These are phyloP conservation scores for Hucho hucho DNA, from an alignment of 2,113 vertebrate species.

Conservation along the genomic window DNA sequence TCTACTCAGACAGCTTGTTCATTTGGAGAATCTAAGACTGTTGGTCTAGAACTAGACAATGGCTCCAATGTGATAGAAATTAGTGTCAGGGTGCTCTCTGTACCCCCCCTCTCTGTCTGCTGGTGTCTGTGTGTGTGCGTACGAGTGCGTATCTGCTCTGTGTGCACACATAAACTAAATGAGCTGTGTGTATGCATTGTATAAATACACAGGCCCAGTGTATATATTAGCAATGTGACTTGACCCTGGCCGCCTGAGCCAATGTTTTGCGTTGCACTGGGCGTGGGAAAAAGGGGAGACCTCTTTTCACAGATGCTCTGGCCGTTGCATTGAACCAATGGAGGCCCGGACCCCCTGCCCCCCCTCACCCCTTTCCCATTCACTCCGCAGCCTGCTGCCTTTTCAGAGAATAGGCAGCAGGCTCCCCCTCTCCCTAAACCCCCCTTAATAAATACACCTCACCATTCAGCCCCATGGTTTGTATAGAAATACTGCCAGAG, in stretches of 20 bases:
- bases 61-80: constrained; percentile 66
- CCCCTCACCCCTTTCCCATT: constrained; percentile 60
- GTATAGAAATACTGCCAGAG: constrained; percentile 76
- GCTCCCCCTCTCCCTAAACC: constrained; percentile 37
- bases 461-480: constrained; percentile 71
- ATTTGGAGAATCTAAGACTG: constrained; percentile 55
- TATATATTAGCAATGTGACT: constrained; percentile 83
- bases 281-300: constrained; percentile 93
- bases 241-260: constrained; percentile 83
- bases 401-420: constrained; percentile 46
- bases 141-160: constrained; percentile 43
- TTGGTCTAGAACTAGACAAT: constrained; percentile 62
- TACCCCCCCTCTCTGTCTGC: constrained; percentile 35
- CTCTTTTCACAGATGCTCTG: constrained; percentile 90
- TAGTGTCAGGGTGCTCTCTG: constrained; percentile 66
- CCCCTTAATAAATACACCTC: constrained; percentile 79
- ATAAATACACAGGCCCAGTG: constrained; percentile 76
- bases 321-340: constrained; percentile 84
- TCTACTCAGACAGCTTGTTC: constrained; percentile 44
- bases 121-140: constrained; percentile 6
- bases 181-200: constrained; percentile 77
- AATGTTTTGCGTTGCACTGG: constrained; percentile 75
- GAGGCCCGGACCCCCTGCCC: constrained; percentile 63
- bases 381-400: constrained; percentile 63
- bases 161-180: constrained; percentile 79